Conservation (phyloP, 2,113 vertebrate genomes). For the Alces alces region DNA sequence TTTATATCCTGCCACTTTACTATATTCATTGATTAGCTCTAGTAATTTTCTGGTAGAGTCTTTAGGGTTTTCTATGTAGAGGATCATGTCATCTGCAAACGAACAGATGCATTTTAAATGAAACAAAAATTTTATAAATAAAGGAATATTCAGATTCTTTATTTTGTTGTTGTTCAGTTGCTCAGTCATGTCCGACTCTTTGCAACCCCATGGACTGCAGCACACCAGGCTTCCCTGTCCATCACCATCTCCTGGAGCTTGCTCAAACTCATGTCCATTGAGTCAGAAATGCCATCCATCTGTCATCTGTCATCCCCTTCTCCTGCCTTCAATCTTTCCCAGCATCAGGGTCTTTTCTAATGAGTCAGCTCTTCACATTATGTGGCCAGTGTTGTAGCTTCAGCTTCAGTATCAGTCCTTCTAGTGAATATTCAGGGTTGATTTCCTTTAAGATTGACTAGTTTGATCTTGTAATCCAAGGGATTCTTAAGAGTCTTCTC, state of each 20-base stretch:
- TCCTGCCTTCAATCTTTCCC: background rate
- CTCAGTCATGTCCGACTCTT: accelerated
- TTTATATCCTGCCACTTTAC: too few relatives aligned
- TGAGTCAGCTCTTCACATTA: background rate
- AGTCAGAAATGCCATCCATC: background rate
- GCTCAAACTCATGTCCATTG: background rate
- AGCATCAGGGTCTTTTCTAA: background rate
- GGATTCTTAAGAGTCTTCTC: background rate
- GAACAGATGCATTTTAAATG: background rate
- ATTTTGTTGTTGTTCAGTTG: background rate
- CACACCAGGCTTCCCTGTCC: background rate
- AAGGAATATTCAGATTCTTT: background rate
- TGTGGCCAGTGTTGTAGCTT: background rate
- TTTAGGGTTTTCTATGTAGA: too few relatives aligned
- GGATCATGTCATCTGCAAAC: too few relatives aligned
- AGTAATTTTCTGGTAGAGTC: too few relatives aligned
- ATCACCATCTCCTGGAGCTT: background rate
- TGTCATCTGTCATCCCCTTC: background rate
- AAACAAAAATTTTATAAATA: background rate
- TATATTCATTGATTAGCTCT: too few relatives aligned
- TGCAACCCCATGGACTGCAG: background rate
- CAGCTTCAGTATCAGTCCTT: background rate
- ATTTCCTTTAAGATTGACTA: background rate
- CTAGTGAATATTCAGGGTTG: background rate
- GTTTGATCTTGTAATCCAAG: background rate